phyloP scores from a whole-genome alignment of 2,888 invertebrate species.

The Hemithea aestivaria region DNA sequence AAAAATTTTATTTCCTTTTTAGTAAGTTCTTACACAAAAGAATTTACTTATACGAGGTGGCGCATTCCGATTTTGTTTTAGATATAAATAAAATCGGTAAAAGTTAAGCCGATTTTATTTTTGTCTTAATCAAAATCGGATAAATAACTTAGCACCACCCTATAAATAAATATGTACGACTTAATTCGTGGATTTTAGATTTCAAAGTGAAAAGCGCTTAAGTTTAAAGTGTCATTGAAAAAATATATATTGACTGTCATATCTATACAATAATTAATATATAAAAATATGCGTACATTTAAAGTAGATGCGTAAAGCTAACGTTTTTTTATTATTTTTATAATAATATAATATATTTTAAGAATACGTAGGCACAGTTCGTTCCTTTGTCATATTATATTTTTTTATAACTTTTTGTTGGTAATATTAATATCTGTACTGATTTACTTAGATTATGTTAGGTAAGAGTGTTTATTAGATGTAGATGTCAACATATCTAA shows the following conservation, averaged over 20 bases:
- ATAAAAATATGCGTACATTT: conserved; percentile 22
- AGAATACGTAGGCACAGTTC: conserved; percentile 13
- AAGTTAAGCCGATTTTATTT: too few species aligned
- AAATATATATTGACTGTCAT: conserved; percentile 28
- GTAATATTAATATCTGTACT: conserved; percentile 20
- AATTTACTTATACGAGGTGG: too few species aligned
- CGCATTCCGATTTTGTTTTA: too few species aligned
- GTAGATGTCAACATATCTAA: conserved; percentile 41
- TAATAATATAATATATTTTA: conserved; percentile 16
- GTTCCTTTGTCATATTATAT: conserved; percentile 25
- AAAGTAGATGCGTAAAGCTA: conserved; percentile 22
- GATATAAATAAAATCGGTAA: too few species aligned
- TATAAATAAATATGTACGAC: too few species aligned
- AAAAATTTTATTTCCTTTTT: too few species aligned
- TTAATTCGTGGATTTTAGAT: too few species aligned
- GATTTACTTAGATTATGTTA: conserved; percentile 26
- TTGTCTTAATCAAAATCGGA: too few species aligned
- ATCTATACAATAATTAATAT: conserved; percentile 22
- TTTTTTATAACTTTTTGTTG: conserved; percentile 23
- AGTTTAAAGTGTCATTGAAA: too few species aligned
- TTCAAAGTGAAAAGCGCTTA: too few species aligned
- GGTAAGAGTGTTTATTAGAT: conserved; percentile 42
- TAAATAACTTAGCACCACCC: too few species aligned
- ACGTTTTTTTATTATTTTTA: conserved; percentile 19
- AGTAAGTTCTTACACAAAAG: too few species aligned